Percentiles rank a stretch among this genome's conserved stretches.
These are phyloP conservation scores for Enhydra lutris DNA, from an alignment of 2,113 vertebrate genomes.

Conservation along the genomic window DNA sequence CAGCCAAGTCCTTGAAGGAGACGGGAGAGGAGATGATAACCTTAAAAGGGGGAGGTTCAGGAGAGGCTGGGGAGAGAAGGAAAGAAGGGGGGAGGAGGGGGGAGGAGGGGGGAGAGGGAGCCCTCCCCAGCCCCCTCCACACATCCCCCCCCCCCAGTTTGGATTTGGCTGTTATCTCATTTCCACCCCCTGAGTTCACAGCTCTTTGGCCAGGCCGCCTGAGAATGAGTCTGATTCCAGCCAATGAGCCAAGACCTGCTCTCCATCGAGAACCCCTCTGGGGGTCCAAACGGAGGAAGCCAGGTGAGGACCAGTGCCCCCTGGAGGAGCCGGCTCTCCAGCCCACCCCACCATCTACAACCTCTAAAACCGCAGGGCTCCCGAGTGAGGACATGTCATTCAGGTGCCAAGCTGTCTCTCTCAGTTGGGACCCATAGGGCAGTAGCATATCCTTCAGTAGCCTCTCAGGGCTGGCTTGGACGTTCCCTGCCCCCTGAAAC, in stretches of 20 bases:
- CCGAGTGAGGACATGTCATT: no score
- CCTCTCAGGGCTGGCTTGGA: neutral
- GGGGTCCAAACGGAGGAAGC: neutral
- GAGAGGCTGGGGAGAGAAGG: neutral
- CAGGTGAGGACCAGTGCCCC: neutral
- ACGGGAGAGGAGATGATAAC: conserved; percentile 49
- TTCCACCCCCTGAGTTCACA: neutral
- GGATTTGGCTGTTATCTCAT: neutral
- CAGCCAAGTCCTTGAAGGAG: conserved; percentile 67
- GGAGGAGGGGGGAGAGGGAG: neutral
- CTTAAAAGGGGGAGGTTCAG: neutral
- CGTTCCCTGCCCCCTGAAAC: neutral
- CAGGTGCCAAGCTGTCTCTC: neutral
- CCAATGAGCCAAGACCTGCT: neutral
- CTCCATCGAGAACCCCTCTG: neutral
- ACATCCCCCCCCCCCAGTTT: no score
- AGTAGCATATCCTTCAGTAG: neutral
- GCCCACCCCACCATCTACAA: neutral
- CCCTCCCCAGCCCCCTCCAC: neutral
- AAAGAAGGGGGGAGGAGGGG: neutral
- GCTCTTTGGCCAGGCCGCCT: neutral
- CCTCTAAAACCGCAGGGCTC: neutral
- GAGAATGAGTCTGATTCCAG: neutral
- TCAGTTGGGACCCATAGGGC: neutral
- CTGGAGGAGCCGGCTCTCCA: neutral